Conservation (phyloP, 2,888 invertebrate genomes). For the Malacosoma neustria region DNA sequence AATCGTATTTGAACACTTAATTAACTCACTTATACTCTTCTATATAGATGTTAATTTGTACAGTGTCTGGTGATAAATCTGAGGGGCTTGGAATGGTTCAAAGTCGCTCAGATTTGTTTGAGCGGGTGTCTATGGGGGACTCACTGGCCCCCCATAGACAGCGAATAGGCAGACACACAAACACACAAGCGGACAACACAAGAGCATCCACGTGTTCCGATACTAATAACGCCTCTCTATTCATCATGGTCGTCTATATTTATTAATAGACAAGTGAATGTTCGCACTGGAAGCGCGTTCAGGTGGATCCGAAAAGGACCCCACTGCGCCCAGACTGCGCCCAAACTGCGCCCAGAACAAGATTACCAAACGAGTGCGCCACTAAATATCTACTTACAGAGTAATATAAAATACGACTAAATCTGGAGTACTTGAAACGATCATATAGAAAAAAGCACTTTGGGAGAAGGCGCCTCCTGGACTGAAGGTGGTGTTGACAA, state of each 20-base stretch:
- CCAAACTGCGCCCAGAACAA: no score
- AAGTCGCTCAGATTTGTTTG: not conserved
- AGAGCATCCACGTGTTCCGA: not conserved
- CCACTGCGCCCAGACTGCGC: no score
- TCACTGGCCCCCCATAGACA: no score
- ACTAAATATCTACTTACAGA: slow-evolving; percentile 1
- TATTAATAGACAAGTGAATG: no score
- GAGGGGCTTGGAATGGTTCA: not conserved
- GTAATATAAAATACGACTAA: slow-evolving; percentile 1
- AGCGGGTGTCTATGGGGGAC: not conserved
- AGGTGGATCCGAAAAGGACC: no score
- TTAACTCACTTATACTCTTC: no score
- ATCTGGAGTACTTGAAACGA: not conserved
- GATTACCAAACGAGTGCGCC: not conserved
- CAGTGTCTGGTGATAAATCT: no score
- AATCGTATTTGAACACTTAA: no score
- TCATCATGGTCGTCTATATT: no score
- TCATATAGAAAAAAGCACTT: not conserved
- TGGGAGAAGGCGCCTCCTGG: not conserved
- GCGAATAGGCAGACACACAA: not conserved
- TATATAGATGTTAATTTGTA: no score
- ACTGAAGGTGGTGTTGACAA: not conserved
- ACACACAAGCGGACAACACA: not conserved
- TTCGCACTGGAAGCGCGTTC: no score
- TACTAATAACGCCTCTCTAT: no score